These are phyloP conservation scores for Paradoxurus hermaphroditus DNA, from an alignment of 2,113 vertebrate genomes.

Conservation along the genomic window DNA sequence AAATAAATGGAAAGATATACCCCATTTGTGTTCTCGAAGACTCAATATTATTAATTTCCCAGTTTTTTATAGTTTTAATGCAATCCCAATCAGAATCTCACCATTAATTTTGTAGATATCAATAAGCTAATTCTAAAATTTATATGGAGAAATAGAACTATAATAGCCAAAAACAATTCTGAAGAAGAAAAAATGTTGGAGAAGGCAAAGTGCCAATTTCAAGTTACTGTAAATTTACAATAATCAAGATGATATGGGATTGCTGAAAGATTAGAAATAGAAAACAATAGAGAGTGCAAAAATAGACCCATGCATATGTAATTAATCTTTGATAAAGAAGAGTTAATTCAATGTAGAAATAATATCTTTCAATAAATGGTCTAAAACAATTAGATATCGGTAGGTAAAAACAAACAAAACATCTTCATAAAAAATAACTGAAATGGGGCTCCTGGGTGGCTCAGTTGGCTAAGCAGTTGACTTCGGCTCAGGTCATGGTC, in stretches of 20 bases:
- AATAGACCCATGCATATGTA: background rate
- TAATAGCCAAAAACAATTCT: background rate
- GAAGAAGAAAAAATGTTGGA: background rate
- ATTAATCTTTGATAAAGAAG: background rate
- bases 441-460: too few relatives aligned
- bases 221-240: background rate
- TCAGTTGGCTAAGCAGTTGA: too few relatives aligned
- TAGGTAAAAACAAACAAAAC: background rate
- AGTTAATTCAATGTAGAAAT: background rate
- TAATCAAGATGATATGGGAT: background rate
- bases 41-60: background rate
- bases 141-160: background rate
- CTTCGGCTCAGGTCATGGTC: too few relatives aligned
- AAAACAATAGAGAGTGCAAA: background rate
- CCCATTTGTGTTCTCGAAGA: background rate
- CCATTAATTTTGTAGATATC: background rate
- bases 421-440: background rate
- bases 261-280: background rate
- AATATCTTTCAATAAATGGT: background rate
- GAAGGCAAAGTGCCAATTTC: background rate
- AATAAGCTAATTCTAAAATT: background rate
- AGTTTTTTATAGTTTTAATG: background rate
- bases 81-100: background rate
- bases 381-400: background rate
- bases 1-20: background rate